Evolutionary conservation across 2,113 vertebrate genomes (phyloP).

Genomic region (Hippoglossus stenolepis): DNA sequence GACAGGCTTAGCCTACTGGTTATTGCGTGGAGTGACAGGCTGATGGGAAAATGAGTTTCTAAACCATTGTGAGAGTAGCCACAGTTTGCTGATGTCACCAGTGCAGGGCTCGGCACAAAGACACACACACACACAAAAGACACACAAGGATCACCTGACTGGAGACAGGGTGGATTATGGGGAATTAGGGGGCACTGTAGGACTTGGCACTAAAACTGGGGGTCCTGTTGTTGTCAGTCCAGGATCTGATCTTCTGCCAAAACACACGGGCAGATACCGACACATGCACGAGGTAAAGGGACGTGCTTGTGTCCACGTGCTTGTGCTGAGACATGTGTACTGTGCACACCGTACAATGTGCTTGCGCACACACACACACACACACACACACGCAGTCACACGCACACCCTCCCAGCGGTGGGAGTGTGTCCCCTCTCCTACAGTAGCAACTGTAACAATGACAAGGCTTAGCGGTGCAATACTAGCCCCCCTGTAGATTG

Average conservation of each 20-base stretch:
- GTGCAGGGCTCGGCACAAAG: slow-evolving; percentile 19
- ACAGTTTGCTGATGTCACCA: slow-evolving; percentile 57
- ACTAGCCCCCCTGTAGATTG: slow-evolving; percentile 62
- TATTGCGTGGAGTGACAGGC: slow-evolving; percentile 54
- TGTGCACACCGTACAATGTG: background rate
- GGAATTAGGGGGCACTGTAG: slow-evolving; percentile 76
- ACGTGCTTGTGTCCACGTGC: slow-evolving; percentile 17
- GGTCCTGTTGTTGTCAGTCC: slow-evolving; percentile 65
- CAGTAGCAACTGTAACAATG: slow-evolving; percentile 82
- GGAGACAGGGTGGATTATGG: slow-evolving; percentile 80
- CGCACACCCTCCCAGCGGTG: slow-evolving; percentile 31
- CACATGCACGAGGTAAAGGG: slow-evolving; percentile 46
- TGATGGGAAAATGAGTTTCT: slow-evolving; percentile 71
- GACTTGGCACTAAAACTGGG: slow-evolving; percentile 70
- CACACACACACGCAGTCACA: slow-evolving; percentile 1
- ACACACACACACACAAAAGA: slow-evolving; percentile 16
- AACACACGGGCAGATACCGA: slow-evolving; percentile 50
- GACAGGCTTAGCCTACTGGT: slow-evolving; percentile 57
- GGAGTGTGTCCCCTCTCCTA: slow-evolving; percentile 48
- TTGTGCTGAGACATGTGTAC: slow-evolving; percentile 14
- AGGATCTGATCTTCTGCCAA: slow-evolving; percentile 71
- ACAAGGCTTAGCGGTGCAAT: slow-evolving; percentile 68
- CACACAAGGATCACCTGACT: slow-evolving; percentile 76
- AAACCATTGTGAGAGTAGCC: slow-evolving; percentile 43
- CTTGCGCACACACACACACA: background rate